Evolutionary conservation across 2,888 invertebrate species (phyloP), one percentile per base, ranked within the genome.

Genomic region (Monopis laevigella): DNA sequence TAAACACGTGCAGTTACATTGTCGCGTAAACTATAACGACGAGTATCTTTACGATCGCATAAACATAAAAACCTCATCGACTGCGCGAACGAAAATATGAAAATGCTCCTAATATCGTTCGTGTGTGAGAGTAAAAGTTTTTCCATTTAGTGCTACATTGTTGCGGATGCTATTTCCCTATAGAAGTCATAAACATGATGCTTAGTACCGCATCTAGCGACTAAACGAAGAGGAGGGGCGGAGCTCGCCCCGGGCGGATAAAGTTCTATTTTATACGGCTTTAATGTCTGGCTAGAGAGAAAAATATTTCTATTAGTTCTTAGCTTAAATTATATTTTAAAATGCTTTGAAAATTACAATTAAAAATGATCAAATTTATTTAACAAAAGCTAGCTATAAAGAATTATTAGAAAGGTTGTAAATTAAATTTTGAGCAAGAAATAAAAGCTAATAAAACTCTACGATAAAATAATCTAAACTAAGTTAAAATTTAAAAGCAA

Each of bases 51-150:
- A 78, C 65, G 74, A 71, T 51, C 56, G 45, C 57, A 73, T 77
- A 73, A 73, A 73, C 74, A 68, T 78, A 77, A 78, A 80, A 77
- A 77, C 70, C 65, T 71, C 74, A 73, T 74, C 68, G 68, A 54
- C 45, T 48, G 53, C 52, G 48, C 54, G 48, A 51, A 60, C 54
- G 62, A 64, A 61, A 74, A 72, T 71, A 74, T 74, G 68, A 74
- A 71, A 73, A 68, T 65, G 59, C 62, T 61, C 65, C 65, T 72
- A 71, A 36, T 36, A 36, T 36, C 36, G 21, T 13, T 59, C 17
- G 29, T 24, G 65, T 68, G 65, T 65, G 63, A 52, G 61, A 66
- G 67, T 71, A 67, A 73, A 78, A 78, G 63, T 75, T 77, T 77
- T 69, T 69, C 70, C 71, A 71, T 75, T 70, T 67, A 70, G 59